Base-by-base conservation (phyloP, 2,888 invertebrate species). In the Cremastinae sp. region DNA sequence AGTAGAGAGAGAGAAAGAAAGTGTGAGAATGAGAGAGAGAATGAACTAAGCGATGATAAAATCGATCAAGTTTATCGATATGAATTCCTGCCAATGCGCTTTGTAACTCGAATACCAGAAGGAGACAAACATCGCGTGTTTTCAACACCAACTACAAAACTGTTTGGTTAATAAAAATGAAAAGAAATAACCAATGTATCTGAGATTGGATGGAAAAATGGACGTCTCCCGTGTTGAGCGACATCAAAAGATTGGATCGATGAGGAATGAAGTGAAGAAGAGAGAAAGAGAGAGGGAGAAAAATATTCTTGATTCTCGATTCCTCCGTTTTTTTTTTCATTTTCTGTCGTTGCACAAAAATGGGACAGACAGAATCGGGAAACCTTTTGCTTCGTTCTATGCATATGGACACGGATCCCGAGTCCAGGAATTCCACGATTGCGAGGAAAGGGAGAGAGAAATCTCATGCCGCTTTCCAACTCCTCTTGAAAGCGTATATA, bases 61-160 rank as follows among this genome's bases (percentile, higher is more conserved):
- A 80, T 80, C 79, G 75, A 80, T 78, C 79, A 78, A 71, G 77
- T 59, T 64, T 49, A 70, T 69, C 69, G 61, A 73, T 76, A 70
- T 55, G 39, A 39, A 22, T 55, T 35, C 35, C 18, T 12, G 35
- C 28, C 55, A 37, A 49, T 1, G 5, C 43, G 20, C 41, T 58
- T 16, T 43, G 7, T 16, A 9, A 2, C 55, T 45, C 45, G 16
- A 7, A 66, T 47, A 56, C 16, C 35, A 28, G 14, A 9, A 16
- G 20, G 45, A 61, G 16, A 5, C 49, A 47, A 20, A 41, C 1
- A 0, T 22, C 61, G n/a, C 18, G 16, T 10, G 0, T 1, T 9
- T 20, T 18, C 45, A 8, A 28, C 28, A 5, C 2, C 2, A 28
- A 28, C 5, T 3, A 28, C 2, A 2, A 5, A 28, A 28, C 5